These are phyloP conservation scores for Heliconius ismenius DNA, from an alignment of 2,888 invertebrate species.

Conservation along the genomic window DNA sequence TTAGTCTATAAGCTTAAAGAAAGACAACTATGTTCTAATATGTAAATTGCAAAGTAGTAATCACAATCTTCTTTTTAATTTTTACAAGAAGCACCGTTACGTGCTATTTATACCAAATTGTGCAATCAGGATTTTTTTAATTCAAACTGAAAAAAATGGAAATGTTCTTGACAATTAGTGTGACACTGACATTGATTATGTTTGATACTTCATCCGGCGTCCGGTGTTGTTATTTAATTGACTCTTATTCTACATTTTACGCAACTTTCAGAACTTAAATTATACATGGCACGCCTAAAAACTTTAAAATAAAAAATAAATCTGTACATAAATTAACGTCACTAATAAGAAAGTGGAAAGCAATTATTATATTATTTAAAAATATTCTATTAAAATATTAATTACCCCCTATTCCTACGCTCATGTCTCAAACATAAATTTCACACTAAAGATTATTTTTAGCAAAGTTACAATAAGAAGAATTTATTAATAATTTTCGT, in stretches of 20 bases:
- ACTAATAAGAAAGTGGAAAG: too few species aligned
- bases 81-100: not conserved
- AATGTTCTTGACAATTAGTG: not conserved
- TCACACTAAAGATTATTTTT: too few species aligned
- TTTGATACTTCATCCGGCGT: not conserved
- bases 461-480: too few species aligned
- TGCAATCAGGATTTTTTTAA: not conserved
- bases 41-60: not conserved
- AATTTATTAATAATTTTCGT: too few species aligned
- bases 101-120: constrained; percentile 4
- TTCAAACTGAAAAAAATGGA: not conserved
- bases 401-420: too few species aligned
- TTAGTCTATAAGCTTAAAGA: not conserved
- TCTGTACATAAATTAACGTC: too few species aligned
- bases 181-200: constrained; percentile 7
- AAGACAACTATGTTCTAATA: not conserved
- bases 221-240: not conserved
- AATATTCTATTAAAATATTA: too few species aligned
- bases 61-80: not conserved
- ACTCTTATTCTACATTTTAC: not conserved
- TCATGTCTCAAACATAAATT: too few species aligned
- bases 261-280: not conserved
- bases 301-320: too few species aligned
- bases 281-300: too few species aligned
- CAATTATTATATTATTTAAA: too few species aligned